Base-by-base conservation (phyloP, 2,797 vertebrate genomes). In the Phoeniculus purpureus region DNA sequence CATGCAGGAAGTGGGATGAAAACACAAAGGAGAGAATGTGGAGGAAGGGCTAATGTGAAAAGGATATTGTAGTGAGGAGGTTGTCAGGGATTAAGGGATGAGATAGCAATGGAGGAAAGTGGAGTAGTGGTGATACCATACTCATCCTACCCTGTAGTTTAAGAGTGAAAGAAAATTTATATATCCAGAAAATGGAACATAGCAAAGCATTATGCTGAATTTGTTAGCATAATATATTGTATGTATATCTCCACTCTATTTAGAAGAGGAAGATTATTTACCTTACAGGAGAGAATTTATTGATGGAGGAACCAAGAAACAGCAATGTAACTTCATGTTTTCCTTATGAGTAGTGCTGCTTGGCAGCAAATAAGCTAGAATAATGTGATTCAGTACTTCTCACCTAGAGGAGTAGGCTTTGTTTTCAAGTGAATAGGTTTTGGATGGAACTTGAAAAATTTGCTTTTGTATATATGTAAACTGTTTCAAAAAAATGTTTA, bases 391-490 rank as follows among this genome's bases (percentile, higher is more conserved):
- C 68, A 78, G 15, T 72, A 32, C 47, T 87, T 81, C 43, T 85
- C 18, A 60, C 78, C 27, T 62, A 13, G 27, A 81, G 70, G 16
- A 68, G 17, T 1, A 85, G 55, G 55, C 73, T 92, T 90, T 76
- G 68, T 94, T 90, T 77, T 68, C 61, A 43, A 82, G 32, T 73
- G 73, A 81, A 80, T 76, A 89, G 76, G 60, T 92, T 74, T 76
- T 58, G 60, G 67, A n/a, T 27, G 78, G 84, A 77, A 74, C 93
- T 90, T 68, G 67, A 89, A 89, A 88, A 88, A 93, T 83, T 70
- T 81, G 9, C 34, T 54, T 55, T 37, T 92, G 90, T 68, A 13
- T 85, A 13, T 85, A 40, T 25, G 29, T 71, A 43, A 89, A 45
- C 52, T 34, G 12, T 81, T 71, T 89, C 82, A 67, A 40, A 58